phyloP scores from a whole-genome alignment of 2,888 invertebrate genomes.

The Neelides folsomi region DNA sequence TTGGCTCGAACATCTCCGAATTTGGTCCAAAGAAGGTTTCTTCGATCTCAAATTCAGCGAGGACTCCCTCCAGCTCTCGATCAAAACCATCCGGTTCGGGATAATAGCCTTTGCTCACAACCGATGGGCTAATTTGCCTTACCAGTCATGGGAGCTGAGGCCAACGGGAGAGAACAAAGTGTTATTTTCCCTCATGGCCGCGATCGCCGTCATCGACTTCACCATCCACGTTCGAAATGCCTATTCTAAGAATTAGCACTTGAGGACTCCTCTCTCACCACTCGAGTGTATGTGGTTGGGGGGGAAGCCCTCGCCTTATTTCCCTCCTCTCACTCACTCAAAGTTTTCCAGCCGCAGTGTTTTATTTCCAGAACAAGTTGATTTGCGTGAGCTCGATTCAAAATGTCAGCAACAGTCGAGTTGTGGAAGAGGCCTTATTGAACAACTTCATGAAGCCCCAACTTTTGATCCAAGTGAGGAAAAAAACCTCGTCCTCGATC shows the following conservation, averaged over 20 bases:
- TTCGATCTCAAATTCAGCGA: slow-evolving; percentile 73
- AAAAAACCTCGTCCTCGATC: too few relatives aligned
- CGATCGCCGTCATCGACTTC: slow-evolving; percentile 28
- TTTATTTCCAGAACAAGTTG: slow-evolving; percentile 37
- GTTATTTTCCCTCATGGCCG: slow-evolving; percentile 20
- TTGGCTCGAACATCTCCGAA: slow-evolving; percentile 47
- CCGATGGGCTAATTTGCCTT: slow-evolving; percentile 66
- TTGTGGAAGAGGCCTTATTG: slow-evolving; percentile 44
- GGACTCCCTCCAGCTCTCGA: slow-evolving; percentile 46
- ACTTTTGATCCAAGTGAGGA: slow-evolving; percentile 47
- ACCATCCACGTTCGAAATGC: slow-evolving; percentile 18
- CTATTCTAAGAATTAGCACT: too few relatives aligned
- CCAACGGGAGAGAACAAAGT: slow-evolving; percentile 42
- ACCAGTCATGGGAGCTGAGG: slow-evolving; percentile 70
- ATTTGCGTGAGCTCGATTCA: slow-evolving; percentile 43
- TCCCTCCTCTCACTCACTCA: too few relatives aligned
- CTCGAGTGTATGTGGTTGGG: too few relatives aligned
- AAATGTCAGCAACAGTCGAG: slow-evolving; percentile 50
- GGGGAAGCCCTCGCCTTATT: too few relatives aligned
- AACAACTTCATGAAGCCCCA: slow-evolving; percentile 49
- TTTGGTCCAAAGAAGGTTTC: slow-evolving; percentile 59
- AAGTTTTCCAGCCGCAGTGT: not conserved
- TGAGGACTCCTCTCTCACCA: too few relatives aligned
- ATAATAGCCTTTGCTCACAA: slow-evolving; percentile 60
- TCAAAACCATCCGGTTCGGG: slow-evolving; percentile 57